Evolutionary conservation across 2,888 invertebrate genomes (phyloP).

Genomic region (Fabriciana adippe): DNA sequence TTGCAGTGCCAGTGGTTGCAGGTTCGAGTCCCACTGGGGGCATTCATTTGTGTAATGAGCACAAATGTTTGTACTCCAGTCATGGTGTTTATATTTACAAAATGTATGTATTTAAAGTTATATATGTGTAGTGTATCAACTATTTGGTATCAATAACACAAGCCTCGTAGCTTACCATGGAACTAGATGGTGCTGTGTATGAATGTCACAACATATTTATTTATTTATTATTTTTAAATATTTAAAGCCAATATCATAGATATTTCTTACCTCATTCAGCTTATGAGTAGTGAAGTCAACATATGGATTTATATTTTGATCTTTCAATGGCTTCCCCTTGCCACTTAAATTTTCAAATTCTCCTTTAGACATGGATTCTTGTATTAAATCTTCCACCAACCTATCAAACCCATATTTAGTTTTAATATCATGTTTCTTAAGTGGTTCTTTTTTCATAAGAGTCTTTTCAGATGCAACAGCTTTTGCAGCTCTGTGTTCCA

Average conservation of each 20-base stretch:
- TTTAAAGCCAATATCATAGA: neutral
- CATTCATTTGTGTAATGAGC: too few relatives aligned
- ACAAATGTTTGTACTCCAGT: too few relatives aligned
- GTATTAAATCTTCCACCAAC: slow-evolving; percentile 94
- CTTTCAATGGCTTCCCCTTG: slow-evolving; percentile 89
- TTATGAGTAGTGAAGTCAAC: slow-evolving; percentile 94
- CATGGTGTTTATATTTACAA: too few relatives aligned
- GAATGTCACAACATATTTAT: too few relatives aligned
- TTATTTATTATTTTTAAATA: too few relatives aligned
- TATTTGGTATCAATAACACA: too few relatives aligned
- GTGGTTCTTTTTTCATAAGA: slow-evolving; percentile 84
- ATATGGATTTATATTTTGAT: slow-evolving; percentile 89
- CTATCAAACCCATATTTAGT: slow-evolving; percentile 93
- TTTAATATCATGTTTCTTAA: slow-evolving; percentile 87
- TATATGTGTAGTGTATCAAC: too few relatives aligned
- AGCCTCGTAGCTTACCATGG: too few relatives aligned
- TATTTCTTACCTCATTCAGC: slow-evolving; percentile 85
- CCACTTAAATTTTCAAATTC: slow-evolving; percentile 93
- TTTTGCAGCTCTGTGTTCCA: slow-evolving; percentile 85
- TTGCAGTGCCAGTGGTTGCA: too few relatives aligned
- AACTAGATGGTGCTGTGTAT: too few relatives aligned
- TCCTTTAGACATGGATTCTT: slow-evolving; percentile 94
- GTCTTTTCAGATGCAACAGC: slow-evolving; percentile 84
- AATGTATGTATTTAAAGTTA: too few relatives aligned
- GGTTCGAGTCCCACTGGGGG: too few relatives aligned